Percentiles rank a stretch among this genome's conserved stretches.
These are phyloP conservation scores for Meles meles DNA, from an alignment of 2,113 vertebrate genomes.

Conservation along the genomic window DNA sequence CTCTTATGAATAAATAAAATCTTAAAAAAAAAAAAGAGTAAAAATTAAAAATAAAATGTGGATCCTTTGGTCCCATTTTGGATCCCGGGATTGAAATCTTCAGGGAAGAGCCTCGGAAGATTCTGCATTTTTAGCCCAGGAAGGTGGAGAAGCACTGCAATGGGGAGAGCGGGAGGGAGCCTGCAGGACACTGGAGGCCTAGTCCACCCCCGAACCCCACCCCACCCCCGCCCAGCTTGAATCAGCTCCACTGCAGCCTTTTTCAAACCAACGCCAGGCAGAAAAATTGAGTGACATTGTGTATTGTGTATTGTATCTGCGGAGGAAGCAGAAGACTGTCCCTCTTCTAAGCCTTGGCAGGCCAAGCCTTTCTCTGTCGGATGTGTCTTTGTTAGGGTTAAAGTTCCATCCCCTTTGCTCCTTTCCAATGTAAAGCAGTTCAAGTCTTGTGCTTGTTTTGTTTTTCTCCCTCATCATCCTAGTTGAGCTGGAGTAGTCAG, in stretches of 20 bases:
- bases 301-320: neutral
- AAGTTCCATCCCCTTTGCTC: constrained; percentile 17
- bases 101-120: neutral
- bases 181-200: neutral
- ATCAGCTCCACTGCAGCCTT: neutral
- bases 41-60: neutral
- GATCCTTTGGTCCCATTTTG: neutral
- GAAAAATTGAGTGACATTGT: constrained; percentile 57
- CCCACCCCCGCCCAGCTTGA: neutral
- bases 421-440: constrained; percentile 20
- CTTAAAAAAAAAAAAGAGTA: neutral
- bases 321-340: neutral
- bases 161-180: neutral
- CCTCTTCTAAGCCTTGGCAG: neutral
- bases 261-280: constrained; percentile 41
- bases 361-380: constrained; percentile 24
- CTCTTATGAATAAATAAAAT: neutral
- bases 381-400: neutral
- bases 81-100: neutral
- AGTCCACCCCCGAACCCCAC: neutral
- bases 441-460: neutral
- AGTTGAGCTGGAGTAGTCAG: neutral
- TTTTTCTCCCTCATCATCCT: neutral
- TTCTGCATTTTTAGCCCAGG: neutral
- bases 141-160: neutral